A percentile compares a stretch with the other conserved stretches of the same genome.
These are phyloP conservation scores for Catalaphyllia jardinei DNA, from an alignment of 64 coral and sea anemone genomes.

Conservation along the genomic window DNA sequence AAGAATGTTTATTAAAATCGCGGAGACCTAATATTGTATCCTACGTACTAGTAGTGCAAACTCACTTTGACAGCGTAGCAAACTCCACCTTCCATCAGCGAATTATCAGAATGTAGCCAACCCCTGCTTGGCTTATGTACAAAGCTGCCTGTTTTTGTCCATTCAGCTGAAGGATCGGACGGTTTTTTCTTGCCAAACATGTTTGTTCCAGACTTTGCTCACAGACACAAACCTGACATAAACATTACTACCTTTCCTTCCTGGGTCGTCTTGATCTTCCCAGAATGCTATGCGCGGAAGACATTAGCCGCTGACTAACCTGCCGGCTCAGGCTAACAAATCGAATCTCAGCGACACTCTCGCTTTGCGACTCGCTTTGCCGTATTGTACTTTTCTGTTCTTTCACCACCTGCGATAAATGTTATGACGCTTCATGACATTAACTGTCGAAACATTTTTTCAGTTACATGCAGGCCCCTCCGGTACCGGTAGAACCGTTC, in stretches of 20 bases:
- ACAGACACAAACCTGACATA: no score
- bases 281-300: neutral
- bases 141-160: slow-evolving; percentile 96
- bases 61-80: slow-evolving; percentile 92
- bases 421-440: no score
- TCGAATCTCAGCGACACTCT: no score
- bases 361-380: no score
- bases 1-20: neutral
- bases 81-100: slow-evolving; percentile 88
- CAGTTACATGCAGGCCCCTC: no score
- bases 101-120: slow-evolving; percentile 94
- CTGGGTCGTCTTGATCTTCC: neutral
- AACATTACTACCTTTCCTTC: neutral
- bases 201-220: neutral
- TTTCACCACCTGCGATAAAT: no score
- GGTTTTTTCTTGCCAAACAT: slow-evolving; percentile 95
- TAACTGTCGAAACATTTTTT: no score
- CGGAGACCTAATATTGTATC: no score
- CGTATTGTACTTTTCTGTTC: no score
- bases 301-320: neutral
- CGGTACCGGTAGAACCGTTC: no score
- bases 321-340: neutral
- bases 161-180: slow-evolving; percentile 58
- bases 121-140: slow-evolving; percentile 87
- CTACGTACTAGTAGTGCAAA: neutral